These are phyloP conservation scores for Helostoma temminkii DNA, from an alignment of 2,797 vertebrate species.

Conservation along the genomic window DNA sequence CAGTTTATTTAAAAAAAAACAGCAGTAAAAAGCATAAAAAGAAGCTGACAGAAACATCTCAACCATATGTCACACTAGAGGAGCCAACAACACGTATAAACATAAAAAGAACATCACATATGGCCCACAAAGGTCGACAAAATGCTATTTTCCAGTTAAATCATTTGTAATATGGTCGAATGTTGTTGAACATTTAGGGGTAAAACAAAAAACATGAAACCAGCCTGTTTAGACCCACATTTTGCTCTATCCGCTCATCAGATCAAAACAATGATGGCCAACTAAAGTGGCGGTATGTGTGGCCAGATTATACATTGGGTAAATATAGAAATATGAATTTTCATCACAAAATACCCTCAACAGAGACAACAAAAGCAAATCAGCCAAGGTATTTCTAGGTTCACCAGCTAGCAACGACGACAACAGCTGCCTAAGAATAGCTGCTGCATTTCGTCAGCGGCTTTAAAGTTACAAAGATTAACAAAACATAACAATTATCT, in stretches of 20 bases:
- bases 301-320: neutral
- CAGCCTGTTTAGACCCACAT: neutral
- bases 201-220: neutral
- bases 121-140: neutral
- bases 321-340: neutral
- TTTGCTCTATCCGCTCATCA: neutral
- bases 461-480: accelerated
- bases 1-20: no score
- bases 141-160: neutral
- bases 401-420: neutral
- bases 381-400: neutral
- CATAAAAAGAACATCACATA: neutral
- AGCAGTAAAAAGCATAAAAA: neutral
- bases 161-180: neutral
- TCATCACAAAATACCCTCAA: neutral
- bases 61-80: neutral
- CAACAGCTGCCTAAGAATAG: neutral
- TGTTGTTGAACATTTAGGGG: neutral
- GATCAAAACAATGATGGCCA: neutral
- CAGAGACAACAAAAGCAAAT: neutral
- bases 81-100: neutral
- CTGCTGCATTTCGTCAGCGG: no score
- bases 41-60: neutral
- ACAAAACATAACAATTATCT: neutral
- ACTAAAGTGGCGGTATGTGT: accelerated